Percentiles rank a stretch among this genome's conserved stretches.
Evolutionary conservation across 2,888 invertebrate genomes (phyloP).

Genomic region (Acleris emargana): DNA sequence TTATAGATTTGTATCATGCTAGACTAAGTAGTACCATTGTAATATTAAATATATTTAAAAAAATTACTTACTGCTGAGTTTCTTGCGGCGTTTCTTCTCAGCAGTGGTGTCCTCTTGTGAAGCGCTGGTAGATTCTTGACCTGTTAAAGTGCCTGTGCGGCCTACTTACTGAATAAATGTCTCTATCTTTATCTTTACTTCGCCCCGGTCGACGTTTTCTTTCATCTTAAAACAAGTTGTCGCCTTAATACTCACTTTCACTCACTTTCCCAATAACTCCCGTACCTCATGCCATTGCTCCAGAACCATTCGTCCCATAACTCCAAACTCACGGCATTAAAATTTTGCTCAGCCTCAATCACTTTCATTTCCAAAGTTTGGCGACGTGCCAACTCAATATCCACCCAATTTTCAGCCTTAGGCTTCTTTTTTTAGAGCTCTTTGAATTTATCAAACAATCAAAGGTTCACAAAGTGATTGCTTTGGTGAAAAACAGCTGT

Average conservation of each 20-base stretch:
- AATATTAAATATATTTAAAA: no score
- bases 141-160: no score
- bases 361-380: slow-evolving; percentile 36
- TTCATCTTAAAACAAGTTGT: not conserved
- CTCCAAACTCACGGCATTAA: slow-evolving; percentile 22
- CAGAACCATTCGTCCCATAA: slow-evolving; percentile 22
- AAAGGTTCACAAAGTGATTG: slow-evolving; percentile 31
- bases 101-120: no score
- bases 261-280: slow-evolving; percentile 19
- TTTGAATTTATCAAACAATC: slow-evolving; percentile 22
- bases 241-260: not conserved
- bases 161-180: no score
- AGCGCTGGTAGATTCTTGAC: no score
- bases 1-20: no score
- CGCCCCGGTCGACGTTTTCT: no score
- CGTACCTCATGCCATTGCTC: slow-evolving; percentile 8
- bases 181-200: no score
- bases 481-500: slow-evolving; percentile 29
- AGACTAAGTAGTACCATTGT: no score
- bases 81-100: no score
- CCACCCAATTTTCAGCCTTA: slow-evolving; percentile 16
- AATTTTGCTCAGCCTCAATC: slow-evolving; percentile 26
- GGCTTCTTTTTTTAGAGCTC: slow-evolving; percentile 16
- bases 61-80: no score
- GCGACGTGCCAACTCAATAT: slow-evolving; percentile 29